phyloP scores from a whole-genome alignment of 2,113 vertebrate genomes.

The Callionymus lyra region DNA sequence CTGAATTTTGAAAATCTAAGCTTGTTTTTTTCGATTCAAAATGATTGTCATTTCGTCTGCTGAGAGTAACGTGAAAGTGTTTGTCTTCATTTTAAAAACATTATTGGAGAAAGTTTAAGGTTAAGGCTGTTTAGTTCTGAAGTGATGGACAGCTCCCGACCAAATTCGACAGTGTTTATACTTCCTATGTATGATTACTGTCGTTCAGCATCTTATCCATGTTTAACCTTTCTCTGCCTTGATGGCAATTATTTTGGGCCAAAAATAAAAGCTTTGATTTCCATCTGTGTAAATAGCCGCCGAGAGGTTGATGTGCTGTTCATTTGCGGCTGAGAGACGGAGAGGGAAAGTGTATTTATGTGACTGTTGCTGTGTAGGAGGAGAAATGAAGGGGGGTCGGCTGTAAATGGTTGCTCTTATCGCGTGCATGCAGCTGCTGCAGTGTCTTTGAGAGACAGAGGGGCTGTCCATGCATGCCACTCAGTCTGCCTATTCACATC shows the following conservation, averaged over 20 bases:
- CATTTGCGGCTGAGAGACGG: conserved; percentile 8
- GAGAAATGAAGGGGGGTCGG: conserved; percentile 35
- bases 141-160: not conserved
- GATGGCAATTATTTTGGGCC: conserved; percentile 32
- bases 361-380: conserved; percentile 44
- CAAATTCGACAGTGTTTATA: too few species aligned
- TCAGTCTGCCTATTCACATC: conserved; percentile 52
- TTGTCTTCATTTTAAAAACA: too few species aligned
- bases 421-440: conserved; percentile 64
- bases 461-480: conserved; percentile 58
- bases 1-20: too few species aligned
- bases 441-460: conserved; percentile 61
- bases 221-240: conserved; percentile 21
- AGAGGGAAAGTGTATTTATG: conserved; percentile 19
- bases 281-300: conserved; percentile 30
- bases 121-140: too few species aligned
- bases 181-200: conserved; percentile 2
- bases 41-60: too few species aligned
- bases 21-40: too few species aligned
- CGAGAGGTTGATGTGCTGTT: conserved; percentile 24
- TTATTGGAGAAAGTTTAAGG: too few species aligned
- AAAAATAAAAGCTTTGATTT: conserved; percentile 30
- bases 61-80: too few species aligned
- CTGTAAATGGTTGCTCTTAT: conserved; percentile 67
- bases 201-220: conserved; percentile 16